Base-by-base conservation (phyloP, 30 jellyfish, hydroid and myxozoan species). In the Aurelia aurita complex sp. Pacific region DNA sequence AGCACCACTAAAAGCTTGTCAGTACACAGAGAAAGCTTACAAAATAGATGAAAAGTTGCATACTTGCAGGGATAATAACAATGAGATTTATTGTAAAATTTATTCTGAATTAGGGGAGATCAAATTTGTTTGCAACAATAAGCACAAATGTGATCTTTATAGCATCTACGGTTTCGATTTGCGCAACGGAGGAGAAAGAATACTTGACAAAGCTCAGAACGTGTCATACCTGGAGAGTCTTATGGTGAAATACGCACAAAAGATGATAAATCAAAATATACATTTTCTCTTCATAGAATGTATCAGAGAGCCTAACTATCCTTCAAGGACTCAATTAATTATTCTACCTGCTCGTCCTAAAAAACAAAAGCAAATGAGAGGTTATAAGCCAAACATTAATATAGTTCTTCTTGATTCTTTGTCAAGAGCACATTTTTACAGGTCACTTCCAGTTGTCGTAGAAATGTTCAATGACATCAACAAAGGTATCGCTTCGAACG, bases 381-480 rank as follows among this genome's bases (percentile, higher is more conserved):
- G 59, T 4, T 10, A 18, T 16, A 76, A 52, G 51, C 71, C 76
- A 10, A 88, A 92, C 38, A 76, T 92, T 9, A 92, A 92, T 63
- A 53, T 92, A 5, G 74, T 92, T 8, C 59, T 94, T 18, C 69
- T 94, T 8, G 99, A 94, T 74, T 94, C 99, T 55, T 62, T 94
- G 6, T 85, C 99, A 14, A 65, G 97, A 35, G 93, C 97, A 13
- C 97, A 94, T 76, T 89, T 94, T 69, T 74, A 89, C 70, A 89
- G 97, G 18, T 89, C 97, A 0, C 82, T 94, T 38, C 95, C 90
- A 51, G 69, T 32, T 38, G 91, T 89, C 63, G 43, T 85, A 9
- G 55, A 75, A 10, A 69, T 79, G 51, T 81, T 89, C 62, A 81
- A 69, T 63, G 86, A 69, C 3, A 73, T 94, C 64, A 94, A 94